Conservation (phyloP, 1,140 invertebrate genomes). For the Thalassaphorura encarpata region DNA sequence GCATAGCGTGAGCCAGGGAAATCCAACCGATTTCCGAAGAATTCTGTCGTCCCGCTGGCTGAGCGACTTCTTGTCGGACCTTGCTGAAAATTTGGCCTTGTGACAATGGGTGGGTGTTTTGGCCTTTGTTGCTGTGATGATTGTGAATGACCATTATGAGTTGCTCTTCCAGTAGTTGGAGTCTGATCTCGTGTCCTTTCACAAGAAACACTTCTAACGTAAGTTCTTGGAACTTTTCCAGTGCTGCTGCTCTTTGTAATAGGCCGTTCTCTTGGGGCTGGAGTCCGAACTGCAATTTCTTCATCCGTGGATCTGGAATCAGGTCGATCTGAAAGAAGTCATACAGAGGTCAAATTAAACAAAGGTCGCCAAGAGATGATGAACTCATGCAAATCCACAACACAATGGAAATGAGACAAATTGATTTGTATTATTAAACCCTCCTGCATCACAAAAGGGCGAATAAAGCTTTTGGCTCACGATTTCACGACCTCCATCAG, state of each 20-base stretch:
- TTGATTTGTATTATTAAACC: too few relatives aligned
- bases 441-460: too few relatives aligned
- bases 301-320: slow-evolving; percentile 31
- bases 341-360: too few relatives aligned
- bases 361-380: too few relatives aligned
- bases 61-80: slow-evolving; percentile 1
- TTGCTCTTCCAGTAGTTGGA: background rate
- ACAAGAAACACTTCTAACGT: slow-evolving; percentile 14
- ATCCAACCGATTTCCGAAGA: slow-evolving; percentile 11
- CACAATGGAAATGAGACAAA: too few relatives aligned
- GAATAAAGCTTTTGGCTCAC: too few relatives aligned
- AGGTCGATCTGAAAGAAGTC: slow-evolving; percentile 25
- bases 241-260: slow-evolving; percentile 26
- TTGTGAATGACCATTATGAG: background rate
- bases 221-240: slow-evolving; percentile 8
- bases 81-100: background rate
- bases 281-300: slow-evolving; percentile 10
- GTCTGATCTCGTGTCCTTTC: slow-evolving; percentile 11
- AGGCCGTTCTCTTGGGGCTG: slow-evolving; percentile 1
- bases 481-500: too few relatives aligned
- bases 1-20: background rate
- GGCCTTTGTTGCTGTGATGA: background rate
- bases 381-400: too few relatives aligned
- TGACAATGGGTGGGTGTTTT: background rate
- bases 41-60: slow-evolving; percentile 25